Evolutionary conservation across 2,888 invertebrate species (phyloP), one percentile per base, ranked within the genome.

Genomic region (Ormyrus pomaceus): DNA sequence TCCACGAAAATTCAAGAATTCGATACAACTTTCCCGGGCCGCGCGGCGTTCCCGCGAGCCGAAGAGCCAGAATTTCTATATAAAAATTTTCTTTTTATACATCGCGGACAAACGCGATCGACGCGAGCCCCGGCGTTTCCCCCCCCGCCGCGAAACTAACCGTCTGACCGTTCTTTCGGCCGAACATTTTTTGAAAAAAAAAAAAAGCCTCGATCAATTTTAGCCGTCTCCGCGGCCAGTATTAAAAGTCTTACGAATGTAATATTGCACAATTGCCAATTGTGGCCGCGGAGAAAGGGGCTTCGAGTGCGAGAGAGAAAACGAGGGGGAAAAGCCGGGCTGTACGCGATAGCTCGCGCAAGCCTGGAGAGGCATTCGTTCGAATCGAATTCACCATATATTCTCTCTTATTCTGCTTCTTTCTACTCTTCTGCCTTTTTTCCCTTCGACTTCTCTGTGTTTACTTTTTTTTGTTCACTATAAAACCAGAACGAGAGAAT

Each of bases 201-300:
- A 34, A 68, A 59, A 74, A 79, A 79, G 75, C 72, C 79, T 74
- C 62, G 64, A 74, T 74, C 55, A 79, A 79, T 79, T 79, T 79
- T 75, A 62, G 53, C 81, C 56, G 8, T 76, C 72, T 56, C 64
- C 72, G 72, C 76, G 61, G 68, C 66, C 77, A 73, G 65, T 82
- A 74, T 79, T 65, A 79, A 82, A 82, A 80, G 76, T 83, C 79
- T 80, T 83, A 81, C 82, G 81, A 75, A 76, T 75, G 83, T 85
- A 86, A 85, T 87, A 87, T 87, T 87, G 87, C 87, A 87, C 87
- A 86, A 84, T 85, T 84, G 84, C 86, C 86, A 83, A 86, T 83
- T 76, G 75, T 72, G 71, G 68, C 62, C 71, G 76, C 80, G 66
- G 79, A 79, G 79, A 70, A 66, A 81, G 53, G 69, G 78, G 76